These are phyloP conservation scores for Bufo bufo DNA, from an alignment of 2,113 vertebrate species.

Conservation along the genomic window DNA sequence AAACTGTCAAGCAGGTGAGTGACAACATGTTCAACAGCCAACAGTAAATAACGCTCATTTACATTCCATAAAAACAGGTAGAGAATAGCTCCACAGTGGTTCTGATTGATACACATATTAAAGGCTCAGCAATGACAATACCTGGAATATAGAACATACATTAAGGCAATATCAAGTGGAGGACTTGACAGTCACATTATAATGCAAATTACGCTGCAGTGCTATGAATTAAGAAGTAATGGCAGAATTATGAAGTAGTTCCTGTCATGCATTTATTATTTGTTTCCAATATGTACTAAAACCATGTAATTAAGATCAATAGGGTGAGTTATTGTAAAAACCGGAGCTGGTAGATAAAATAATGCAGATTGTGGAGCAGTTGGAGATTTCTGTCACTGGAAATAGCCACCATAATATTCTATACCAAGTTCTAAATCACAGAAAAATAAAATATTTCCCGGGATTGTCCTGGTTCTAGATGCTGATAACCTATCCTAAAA, in stretches of 20 bases:
- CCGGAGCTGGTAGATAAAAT: background rate
- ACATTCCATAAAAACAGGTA: background rate
- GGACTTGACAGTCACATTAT: constrained; percentile 10
- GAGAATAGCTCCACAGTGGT: background rate
- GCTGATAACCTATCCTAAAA: no score
- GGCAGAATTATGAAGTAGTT: constrained; percentile 6
- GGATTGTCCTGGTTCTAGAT: no score
- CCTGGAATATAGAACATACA: background rate
- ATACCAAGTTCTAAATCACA: no score
- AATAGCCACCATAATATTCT: no score
- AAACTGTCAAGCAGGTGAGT: background rate
- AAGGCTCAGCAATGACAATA: constrained; percentile 8
- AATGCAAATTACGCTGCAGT: background rate
- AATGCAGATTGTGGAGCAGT: no score
- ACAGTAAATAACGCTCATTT: constrained; percentile 19
- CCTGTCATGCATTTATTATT: background rate
- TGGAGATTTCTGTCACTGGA: no score
- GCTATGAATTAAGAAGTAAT: background rate
- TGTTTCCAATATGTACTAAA: background rate
- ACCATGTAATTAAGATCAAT: background rate
- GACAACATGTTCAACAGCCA: background rate
- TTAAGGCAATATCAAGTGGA: background rate
- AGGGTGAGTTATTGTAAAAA: background rate
- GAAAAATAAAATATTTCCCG: no score
- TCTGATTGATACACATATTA: constrained; percentile 25